Base-by-base conservation (phyloP, 2,797 vertebrate genomes). In the Chrysocyon brachyurus region DNA sequence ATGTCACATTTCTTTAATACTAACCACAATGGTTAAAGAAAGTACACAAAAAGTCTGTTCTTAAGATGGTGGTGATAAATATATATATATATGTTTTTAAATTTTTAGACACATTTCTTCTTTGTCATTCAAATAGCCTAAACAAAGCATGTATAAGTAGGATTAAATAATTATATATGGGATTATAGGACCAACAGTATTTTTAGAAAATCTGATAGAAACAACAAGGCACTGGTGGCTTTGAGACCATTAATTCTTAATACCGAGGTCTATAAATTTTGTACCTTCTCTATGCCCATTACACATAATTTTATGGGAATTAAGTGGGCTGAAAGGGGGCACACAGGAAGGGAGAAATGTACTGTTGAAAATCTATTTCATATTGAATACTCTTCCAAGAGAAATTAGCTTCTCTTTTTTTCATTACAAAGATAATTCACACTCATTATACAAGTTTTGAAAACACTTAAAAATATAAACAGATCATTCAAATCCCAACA, bases 391-490 rank as follows among this genome's bases (percentile, higher is more conserved):
- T 64, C 54, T 90, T 36, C 64, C 73, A 82, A 63, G 28, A 79
- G 91, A 91, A 87, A 59, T 56, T 33, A 56, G 22, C 28, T 59
- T 88, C 85, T 88, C 85, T 79, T 90, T 79, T 90, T 73, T 64
- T 77, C 1, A 83, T 86, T 79, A 90, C 17, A 75, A 88, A 93
- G 56, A 87, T 88, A 96, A 89, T 63, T 73, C 40, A 68, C 46
- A 21, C 10, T 78, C 52, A 64, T 70, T 89, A 66, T 72, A 82
- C 90, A 95, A 89, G 95, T 90, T 79, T 91, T 87, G 87, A 33
- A 75, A 96, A 93, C 52, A 66, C 1, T 91, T 6, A 89, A 86
- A 87, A 89, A 61, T 77, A 70, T 40, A 87, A 96, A 72, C 56
- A 87, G 91, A 91, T 91, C 70, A 40, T 52, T 96, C 70, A 64